phyloP scores from a whole-genome alignment of 2,888 invertebrate genomes.

The Entomobrya multifasciata region DNA sequence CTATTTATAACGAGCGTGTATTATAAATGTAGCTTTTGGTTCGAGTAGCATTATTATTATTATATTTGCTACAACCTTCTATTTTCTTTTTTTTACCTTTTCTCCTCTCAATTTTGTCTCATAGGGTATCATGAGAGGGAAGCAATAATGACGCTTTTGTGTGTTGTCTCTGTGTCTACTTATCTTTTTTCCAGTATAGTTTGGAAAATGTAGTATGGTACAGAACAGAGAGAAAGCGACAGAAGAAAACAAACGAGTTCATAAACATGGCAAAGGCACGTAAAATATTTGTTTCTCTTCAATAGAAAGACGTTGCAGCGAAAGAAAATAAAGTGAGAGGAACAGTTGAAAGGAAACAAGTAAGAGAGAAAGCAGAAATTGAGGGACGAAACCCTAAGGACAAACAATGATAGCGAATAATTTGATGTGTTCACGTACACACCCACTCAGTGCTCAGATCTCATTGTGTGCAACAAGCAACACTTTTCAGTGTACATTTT shows the following conservation, averaged over 20 bases:
- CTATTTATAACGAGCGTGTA: conserved; percentile 37
- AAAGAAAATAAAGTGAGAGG: conserved; percentile 24
- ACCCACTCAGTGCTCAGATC: not conserved
- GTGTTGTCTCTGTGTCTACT: conserved; percentile 40
- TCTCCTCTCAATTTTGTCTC: conserved; percentile 39
- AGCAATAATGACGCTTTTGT: conserved; percentile 44
- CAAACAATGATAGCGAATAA: conserved; percentile 49
- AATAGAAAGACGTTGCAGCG: no score
- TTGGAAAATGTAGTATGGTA: not conserved
- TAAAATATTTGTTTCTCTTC: conserved; percentile 63
- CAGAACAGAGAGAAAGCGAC: no score
- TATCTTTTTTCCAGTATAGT: conserved; percentile 24
- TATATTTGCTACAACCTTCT: not conserved
- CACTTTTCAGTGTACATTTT: conserved; percentile 23
- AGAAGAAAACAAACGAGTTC: conserved; percentile 46
- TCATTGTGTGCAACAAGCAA: conserved; percentile 34
- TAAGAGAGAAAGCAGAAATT: conserved; percentile 22
- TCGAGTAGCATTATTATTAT: conserved; percentile 18
- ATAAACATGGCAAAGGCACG: conserved; percentile 56
- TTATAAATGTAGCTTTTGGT: not conserved
- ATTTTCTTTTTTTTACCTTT: not conserved
- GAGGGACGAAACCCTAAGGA: conserved; percentile 52
- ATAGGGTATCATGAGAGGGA: conserved; percentile 28
- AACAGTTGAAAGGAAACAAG: not conserved
- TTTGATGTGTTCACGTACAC: conserved; percentile 49